A percentile compares a stretch with the other conserved stretches of the same genome.
Conservation (phyloP, 2,888 invertebrate species). For the Mesoligia furuncula region DNA sequence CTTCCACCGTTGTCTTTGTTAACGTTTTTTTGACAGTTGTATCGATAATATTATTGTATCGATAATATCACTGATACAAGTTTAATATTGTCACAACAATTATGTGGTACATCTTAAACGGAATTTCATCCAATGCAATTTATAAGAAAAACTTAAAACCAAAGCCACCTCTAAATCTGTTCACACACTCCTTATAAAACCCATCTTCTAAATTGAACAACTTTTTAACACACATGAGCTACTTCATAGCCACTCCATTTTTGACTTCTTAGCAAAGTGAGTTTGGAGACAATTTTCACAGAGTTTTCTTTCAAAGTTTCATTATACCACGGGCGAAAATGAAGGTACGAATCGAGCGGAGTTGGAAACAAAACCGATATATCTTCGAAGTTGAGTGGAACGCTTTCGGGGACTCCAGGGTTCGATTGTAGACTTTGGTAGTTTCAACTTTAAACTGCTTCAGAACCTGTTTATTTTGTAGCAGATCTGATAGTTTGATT, state of each 20-base stretch:
- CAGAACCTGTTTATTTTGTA: slow-evolving; percentile 66
- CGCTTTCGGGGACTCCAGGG: slow-evolving; percentile 63
- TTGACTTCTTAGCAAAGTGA: slow-evolving; percentile 66
- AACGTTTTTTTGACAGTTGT: not conserved
- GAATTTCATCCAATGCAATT: not conserved
- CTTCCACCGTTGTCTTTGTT: not conserved
- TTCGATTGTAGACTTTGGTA: slow-evolving; percentile 73
- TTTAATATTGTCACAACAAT: not conserved
- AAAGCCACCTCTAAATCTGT: slow-evolving; percentile 22
- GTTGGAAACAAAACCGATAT: slow-evolving; percentile 84
- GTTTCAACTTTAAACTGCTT: slow-evolving; percentile 77
- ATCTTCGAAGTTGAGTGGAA: slow-evolving; percentile 74
- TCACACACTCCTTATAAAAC: slow-evolving; percentile 42
- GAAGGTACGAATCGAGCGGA: slow-evolving; percentile 73
- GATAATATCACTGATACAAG: not conserved
- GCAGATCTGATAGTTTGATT: slow-evolving; percentile 67
- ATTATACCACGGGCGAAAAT: slow-evolving; percentile 73
- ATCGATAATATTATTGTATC: too few species aligned
- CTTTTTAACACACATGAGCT: slow-evolving; percentile 53
- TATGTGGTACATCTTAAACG: not conserved
- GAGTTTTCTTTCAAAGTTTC: slow-evolving; percentile 72
- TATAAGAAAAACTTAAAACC: slow-evolving; percentile 17
- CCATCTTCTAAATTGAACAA: slow-evolving; percentile 50
- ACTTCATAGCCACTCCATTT: slow-evolving; percentile 60
- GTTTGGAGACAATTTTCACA: slow-evolving; percentile 66